Evolutionary conservation across 1,140 invertebrate genomes (phyloP).

Genomic region (Papilio aristodemus): DNA sequence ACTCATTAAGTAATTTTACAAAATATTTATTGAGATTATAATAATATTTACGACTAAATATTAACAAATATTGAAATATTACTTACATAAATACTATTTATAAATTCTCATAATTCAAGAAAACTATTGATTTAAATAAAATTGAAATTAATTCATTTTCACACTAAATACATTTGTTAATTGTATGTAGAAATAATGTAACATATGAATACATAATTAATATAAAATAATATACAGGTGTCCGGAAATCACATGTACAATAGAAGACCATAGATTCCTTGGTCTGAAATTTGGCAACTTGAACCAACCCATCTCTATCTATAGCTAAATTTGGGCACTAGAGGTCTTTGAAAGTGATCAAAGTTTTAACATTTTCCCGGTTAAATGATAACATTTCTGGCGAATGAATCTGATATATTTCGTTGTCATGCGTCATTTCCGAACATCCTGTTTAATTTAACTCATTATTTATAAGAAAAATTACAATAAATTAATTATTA

Average conservation of each 20-base stretch:
- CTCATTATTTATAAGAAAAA: conserved; percentile 28
- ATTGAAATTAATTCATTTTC: background rate
- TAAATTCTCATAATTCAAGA: background rate
- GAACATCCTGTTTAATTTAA: too few species aligned
- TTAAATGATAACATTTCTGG: too few species aligned
- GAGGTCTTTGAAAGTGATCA: too few species aligned
- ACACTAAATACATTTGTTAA: conserved; percentile 27
- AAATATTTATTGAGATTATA: background rate
- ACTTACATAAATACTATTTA: background rate
- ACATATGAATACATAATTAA: background rate
- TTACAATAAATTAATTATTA: conserved; percentile 34
- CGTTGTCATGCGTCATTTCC: too few species aligned
- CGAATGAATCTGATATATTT: too few species aligned
- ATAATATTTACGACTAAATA: background rate
- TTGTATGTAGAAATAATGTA: conserved; percentile 3
- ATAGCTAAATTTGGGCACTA: too few species aligned
- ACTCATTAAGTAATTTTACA: background rate
- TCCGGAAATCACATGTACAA: too few species aligned
- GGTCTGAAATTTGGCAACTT: too few species aligned
- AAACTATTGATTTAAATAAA: background rate
- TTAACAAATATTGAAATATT: background rate
- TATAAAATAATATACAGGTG: background rate
- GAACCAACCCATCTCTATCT: too few species aligned
- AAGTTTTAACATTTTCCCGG: too few species aligned
- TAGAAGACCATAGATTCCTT: too few species aligned